Conservation (phyloP, 2,113 vertebrate genomes). For the Heptranchias perlo region DNA sequence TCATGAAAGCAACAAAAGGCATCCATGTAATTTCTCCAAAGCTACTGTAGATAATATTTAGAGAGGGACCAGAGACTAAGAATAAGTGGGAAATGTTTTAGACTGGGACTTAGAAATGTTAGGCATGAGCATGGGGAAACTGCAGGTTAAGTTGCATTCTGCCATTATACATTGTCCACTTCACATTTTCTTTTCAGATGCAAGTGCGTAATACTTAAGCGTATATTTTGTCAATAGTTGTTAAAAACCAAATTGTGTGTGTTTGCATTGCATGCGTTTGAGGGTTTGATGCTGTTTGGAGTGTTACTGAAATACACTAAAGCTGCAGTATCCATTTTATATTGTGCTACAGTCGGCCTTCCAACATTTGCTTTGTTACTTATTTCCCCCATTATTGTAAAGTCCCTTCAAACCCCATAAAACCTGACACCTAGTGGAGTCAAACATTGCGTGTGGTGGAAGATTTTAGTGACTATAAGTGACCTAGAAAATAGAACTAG, state of each 20-base stretch:
- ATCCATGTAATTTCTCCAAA: neutral
- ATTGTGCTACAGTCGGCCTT: conserved; percentile 30
- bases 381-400: neutral
- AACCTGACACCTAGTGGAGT: no score
- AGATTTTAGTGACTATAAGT: neutral
- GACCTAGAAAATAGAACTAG: neutral
- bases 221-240: neutral
- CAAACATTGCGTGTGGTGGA: neutral
- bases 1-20: neutral
- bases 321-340: conserved; percentile 56
- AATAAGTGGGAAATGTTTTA: neutral
- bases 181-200: neutral
- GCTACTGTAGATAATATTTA: neutral
- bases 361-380: neutral
- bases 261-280: conserved; percentile 24
- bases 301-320: conserved; percentile 46
- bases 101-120: neutral
- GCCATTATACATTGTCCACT: no score
- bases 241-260: conserved; percentile 16
- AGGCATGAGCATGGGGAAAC: neutral
- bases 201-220: neutral
- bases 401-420: neutral
- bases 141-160: neutral
- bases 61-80: neutral
- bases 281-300: neutral